These are phyloP conservation scores for Mellivora capensis DNA, from an alignment of 2,113 vertebrate genomes.

Conservation along the genomic window DNA sequence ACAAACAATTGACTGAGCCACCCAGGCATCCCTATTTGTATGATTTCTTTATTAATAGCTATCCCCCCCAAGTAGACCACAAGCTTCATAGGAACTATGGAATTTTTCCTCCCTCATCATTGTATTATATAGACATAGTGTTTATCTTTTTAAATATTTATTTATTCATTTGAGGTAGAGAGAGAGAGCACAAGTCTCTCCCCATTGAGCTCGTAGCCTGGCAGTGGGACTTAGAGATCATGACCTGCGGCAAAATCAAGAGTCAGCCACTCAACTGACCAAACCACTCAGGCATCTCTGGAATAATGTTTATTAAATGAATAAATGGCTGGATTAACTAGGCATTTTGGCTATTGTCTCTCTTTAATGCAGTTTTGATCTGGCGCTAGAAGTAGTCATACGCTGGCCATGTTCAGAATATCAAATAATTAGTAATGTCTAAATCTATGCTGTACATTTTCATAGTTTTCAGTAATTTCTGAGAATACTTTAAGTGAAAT, in stretches of 20 bases:
- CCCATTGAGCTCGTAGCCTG: too few species aligned
- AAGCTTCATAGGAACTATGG: neutral
- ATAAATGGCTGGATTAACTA: neutral
- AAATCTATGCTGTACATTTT: neutral
- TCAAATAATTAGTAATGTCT: neutral
- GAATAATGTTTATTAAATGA: conserved; percentile 1
- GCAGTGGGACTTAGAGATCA: too few species aligned
- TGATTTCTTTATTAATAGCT: neutral
- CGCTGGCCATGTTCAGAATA: neutral
- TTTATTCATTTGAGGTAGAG: too few species aligned
- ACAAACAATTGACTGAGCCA: too few species aligned
- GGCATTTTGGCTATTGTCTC: neutral
- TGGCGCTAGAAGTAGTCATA: neutral
- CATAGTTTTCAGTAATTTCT: conserved; percentile 1
- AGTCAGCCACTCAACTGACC: too few species aligned
- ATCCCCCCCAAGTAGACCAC: neutral
- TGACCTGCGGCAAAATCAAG: too few species aligned
- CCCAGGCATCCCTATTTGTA: too few species aligned
- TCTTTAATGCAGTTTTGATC: conserved; percentile 7
- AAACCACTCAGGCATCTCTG: too few species aligned
- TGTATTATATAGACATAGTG: neutral
- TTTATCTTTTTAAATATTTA: too few species aligned
- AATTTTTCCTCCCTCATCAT: neutral
- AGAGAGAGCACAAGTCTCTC: too few species aligned
- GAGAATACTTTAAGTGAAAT: neutral